A percentile compares a stretch with the other conserved stretches of the same genome.
Evolutionary conservation across 2,797 vertebrate genomes (phyloP).

Genomic region (Sphenopsis melanotis): DNA sequence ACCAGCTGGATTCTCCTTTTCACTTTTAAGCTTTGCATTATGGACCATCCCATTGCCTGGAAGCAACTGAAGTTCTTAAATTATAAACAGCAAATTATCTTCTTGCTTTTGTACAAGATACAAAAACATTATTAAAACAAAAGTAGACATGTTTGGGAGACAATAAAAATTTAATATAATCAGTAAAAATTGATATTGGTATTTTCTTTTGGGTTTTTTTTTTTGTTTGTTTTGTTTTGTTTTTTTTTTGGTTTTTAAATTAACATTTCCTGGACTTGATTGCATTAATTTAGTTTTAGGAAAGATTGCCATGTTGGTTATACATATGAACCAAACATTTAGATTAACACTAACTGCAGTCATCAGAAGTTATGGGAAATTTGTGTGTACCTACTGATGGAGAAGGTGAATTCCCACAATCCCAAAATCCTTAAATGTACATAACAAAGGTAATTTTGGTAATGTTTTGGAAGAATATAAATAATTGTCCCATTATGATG

Average conservation of each 20-base stretch:
- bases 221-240: too few species aligned
- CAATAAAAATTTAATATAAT: not conserved
- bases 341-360: not conserved
- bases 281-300: not conserved
- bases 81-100: not conserved
- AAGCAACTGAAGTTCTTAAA: not conserved
- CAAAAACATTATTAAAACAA: not conserved
- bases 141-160: not conserved
- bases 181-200: not conserved
- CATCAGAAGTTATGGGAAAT: not conserved
- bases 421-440: not conserved
- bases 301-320: not conserved
- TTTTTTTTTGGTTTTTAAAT: not conserved
- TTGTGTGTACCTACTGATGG: fast-evolving
- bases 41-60: not conserved
- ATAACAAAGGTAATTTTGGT: not conserved
- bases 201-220: not conserved
- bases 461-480: not conserved
- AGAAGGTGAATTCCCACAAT: not conserved
- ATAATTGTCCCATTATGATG: not conserved
- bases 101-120: not conserved
- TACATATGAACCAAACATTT: not conserved
- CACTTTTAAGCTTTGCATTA: not conserved
- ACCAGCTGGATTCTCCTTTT: not conserved
- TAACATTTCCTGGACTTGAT: not conserved